A percentile compares a stretch with the other conserved stretches of the same genome.
These are phyloP conservation scores for Gambusia yucatana DNA, from an alignment of 2,797 vertebrate genomes.

Conservation along the genomic window DNA sequence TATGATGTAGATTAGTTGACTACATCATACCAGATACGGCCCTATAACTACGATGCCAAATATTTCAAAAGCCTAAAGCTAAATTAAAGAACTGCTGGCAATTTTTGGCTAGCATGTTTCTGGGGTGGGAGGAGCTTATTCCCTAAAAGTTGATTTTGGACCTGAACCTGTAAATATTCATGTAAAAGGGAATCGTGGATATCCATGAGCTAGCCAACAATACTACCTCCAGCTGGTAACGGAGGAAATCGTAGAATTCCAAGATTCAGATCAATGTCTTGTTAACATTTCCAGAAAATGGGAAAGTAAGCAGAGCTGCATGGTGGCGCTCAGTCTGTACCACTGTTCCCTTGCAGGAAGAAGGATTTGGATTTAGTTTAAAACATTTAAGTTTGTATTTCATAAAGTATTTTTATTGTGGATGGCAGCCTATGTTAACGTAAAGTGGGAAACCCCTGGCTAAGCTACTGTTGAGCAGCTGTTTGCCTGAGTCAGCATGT, in stretches of 20 bases:
- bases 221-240: not conserved
- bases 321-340: not conserved
- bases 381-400: not conserved
- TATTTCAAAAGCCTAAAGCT: not conserved
- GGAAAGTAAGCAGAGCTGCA: too few relatives aligned
- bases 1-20: not conserved
- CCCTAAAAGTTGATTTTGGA: not conserved
- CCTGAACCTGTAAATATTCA: not conserved
- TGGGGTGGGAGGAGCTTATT: not conserved
- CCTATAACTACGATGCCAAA: not conserved
- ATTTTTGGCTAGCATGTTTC: not conserved
- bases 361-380: not conserved
- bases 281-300: not conserved
- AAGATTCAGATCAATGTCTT: not conserved
- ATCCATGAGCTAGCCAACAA: not conserved
- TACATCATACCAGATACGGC: not conserved
- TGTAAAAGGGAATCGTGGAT: not conserved
- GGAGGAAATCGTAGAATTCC: not conserved
- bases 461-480: slow-evolving; percentile 58
- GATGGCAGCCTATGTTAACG: slow-evolving; percentile 9
- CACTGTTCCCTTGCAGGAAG: not conserved
- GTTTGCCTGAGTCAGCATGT: slow-evolving; percentile 73
- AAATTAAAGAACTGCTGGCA: not conserved
- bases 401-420: not conserved
- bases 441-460: slow-evolving; percentile 52